Conservation (phyloP, 2,797 vertebrate species). For the Cuniculus paca region DNA sequence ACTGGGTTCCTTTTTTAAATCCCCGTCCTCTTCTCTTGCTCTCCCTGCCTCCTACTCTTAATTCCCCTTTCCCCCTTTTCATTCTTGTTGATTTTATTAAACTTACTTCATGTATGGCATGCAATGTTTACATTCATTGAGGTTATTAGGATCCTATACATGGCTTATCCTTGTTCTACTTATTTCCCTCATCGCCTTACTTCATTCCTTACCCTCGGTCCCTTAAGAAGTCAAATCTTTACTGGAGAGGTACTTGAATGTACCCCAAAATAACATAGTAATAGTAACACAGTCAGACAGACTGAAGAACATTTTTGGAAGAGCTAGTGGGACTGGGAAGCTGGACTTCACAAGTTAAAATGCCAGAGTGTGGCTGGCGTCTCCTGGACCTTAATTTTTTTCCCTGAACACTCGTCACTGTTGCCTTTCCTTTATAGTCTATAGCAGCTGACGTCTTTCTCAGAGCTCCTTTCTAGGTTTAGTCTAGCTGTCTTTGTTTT, state of each 20-base stretch:
- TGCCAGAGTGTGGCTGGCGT: neutral
- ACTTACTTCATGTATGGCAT: neutral
- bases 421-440: neutral
- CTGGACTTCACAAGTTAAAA: neutral
- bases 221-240: neutral
- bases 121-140: neutral
- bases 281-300: neutral
- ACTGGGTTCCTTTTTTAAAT: neutral
- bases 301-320: neutral
- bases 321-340: neutral
- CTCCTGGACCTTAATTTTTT: neutral
- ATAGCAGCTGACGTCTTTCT: neutral
- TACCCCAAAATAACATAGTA: neutral
- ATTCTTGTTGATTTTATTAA: neutral
- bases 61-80: neutral
- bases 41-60: neutral
- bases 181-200: neutral
- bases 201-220: neutral
- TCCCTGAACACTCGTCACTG: neutral
- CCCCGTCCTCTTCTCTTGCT: neutral
- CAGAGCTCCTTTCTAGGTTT: neutral
- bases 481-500: neutral
- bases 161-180: neutral
- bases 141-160: neutral
- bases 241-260: neutral